Evolutionary conservation across 1,140 invertebrate genomes (phyloP).

Genomic region (Drosophila kurseongensis): DNA sequence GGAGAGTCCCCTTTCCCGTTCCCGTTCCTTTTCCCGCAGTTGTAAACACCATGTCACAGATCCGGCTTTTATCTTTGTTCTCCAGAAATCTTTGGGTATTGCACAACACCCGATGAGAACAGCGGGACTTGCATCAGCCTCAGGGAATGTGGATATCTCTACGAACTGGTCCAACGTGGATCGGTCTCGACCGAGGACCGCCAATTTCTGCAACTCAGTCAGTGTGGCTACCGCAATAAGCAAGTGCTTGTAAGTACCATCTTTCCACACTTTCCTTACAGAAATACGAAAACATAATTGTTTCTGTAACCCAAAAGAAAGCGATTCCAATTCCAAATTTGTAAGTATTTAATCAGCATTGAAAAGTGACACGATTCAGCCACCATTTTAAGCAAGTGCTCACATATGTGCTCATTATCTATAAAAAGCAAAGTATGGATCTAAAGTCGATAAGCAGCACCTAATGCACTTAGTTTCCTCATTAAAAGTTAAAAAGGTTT

Average conservation of each 20-base stretch:
- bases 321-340: no score
- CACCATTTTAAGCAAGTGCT: no score
- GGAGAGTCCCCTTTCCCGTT: slow-evolving; percentile 32
- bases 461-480: no score
- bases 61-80: slow-evolving; percentile 9
- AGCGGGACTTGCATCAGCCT: slow-evolving; percentile 62
- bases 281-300: not conserved
- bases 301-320: not conserved
- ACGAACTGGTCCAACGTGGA: slow-evolving; percentile 31
- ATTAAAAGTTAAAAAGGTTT: no score
- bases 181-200: slow-evolving; percentile 31
- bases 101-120: slow-evolving; percentile 49
- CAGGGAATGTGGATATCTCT: slow-evolving; percentile 52
- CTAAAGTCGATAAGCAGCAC: no score
- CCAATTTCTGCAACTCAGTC: slow-evolving; percentile 39
- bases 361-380: no score
- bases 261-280: not conserved
- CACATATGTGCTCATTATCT: no score
- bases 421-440: no score
- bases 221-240: slow-evolving; percentile 60
- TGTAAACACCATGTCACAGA: slow-evolving; percentile 7
- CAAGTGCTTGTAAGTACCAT: slow-evolving; percentile 57
- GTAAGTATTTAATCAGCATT: no score
- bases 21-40: slow-evolving; percentile 9
- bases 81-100: slow-evolving; percentile 63